Percentiles rank a stretch among this genome's conserved stretches.
These are phyloP conservation scores for Lateolabrax maculatus DNA, from an alignment of 2,797 vertebrate genomes.

Conservation along the genomic window DNA sequence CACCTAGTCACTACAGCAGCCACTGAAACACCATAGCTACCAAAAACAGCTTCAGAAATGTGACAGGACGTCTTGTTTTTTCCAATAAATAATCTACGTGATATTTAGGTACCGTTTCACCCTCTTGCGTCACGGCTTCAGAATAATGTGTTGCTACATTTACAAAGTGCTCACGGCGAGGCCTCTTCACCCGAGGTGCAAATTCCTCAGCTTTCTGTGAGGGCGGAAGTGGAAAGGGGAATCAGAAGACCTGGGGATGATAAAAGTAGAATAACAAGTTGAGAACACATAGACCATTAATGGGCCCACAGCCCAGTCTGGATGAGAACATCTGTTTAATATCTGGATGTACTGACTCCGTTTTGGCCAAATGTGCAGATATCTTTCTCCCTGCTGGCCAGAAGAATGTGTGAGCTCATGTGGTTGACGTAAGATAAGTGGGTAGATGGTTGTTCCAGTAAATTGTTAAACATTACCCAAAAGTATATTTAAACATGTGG, in stretches of 20 bases:
- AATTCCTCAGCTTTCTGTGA: slow-evolving; percentile 75
- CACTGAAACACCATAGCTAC: slow-evolving; percentile 65
- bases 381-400: not conserved
- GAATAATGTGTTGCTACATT: slow-evolving; percentile 75
- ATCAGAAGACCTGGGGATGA: slow-evolving; percentile 61
- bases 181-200: slow-evolving; percentile 73
- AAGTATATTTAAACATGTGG: not conserved
- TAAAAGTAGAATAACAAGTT: slow-evolving; percentile 31
- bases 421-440: slow-evolving; percentile 15
- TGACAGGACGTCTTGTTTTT: slow-evolving; percentile 43
- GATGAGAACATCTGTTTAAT: slow-evolving; percentile 30
- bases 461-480: slow-evolving; percentile 2
- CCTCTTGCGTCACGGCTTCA: slow-evolving; percentile 54
- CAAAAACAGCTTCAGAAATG: slow-evolving; percentile 56
- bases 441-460: not conserved
- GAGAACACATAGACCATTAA: not conserved
- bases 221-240: slow-evolving; percentile 50
- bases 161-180: slow-evolving; percentile 80
- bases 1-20: slow-evolving; percentile 66
- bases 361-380: slow-evolving; percentile 11
- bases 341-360: not conserved
- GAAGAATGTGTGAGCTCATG: slow-evolving; percentile 57
- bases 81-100: slow-evolving; percentile 71
- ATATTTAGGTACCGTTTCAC: slow-evolving; percentile 55
- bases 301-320: not conserved